Base-by-base conservation (phyloP, 2,113 vertebrate species). In the Callionymus lyra region DNA sequence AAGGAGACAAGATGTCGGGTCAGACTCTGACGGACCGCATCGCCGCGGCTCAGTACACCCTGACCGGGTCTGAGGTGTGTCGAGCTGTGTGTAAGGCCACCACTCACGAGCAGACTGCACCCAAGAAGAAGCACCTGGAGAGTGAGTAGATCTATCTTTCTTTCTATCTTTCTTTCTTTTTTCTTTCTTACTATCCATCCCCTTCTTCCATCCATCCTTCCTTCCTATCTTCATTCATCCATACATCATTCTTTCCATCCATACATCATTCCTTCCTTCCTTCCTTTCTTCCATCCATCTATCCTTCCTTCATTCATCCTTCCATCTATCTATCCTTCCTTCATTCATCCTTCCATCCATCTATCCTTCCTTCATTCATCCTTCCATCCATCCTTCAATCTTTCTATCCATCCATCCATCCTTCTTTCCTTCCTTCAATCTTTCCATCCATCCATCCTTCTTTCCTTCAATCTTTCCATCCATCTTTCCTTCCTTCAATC, bases 61-160 rank as follows among this genome's bases (percentile, higher is more conserved):
- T 99, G 77, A 98, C 94, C 16, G 95, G 95, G 49, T 98, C 95
- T 2, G 94, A 96, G 58, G 93, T 99, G 45, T 85, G 88, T 52
- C 89, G 92, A 47, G 94, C 91, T 2, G 93, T 98, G 70, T 99
- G 95, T 82, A 99, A 99, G 78, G 85, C 95, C 62, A 97, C 93
- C 83, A 99, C 95, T 50, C 95, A 99, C 56, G 95, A 99, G 72
- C 92, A 96, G 81, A 97, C 95, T 70, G 88, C 89, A 46, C 95
- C 95, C 56, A 99, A 99, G 90, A 99, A 99, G 37, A 99, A 99
- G 64, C 95, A 99, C 91, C 87, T 99, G 82, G 95, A 99, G 84
- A 98, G 94, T 98, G 86, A 97, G 94, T 89, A 39, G 61, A 51
- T 54, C 50, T 46, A 38, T 47, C 53, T 16, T 36, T 60, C 50